Conservation (phyloP, 2,888 invertebrate genomes). For the Bibio marci region DNA sequence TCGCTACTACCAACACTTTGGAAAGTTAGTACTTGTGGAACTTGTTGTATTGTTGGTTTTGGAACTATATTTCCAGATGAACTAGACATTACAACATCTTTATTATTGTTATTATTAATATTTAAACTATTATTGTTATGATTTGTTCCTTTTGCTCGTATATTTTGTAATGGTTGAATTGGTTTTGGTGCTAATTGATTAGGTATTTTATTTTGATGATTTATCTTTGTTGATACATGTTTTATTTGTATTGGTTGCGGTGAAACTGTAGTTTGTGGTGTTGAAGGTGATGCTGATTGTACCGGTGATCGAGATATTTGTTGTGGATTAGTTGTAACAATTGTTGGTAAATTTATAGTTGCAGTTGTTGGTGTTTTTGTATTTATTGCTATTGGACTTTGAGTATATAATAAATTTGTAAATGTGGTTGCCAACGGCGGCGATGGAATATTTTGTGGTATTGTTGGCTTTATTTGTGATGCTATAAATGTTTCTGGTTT, state of each 20-base stretch:
- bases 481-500: not conserved
- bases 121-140: not conserved
- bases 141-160: not conserved
- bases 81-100: not conserved
- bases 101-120: too few relatives aligned
- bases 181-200: not conserved
- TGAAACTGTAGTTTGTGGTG: not conserved
- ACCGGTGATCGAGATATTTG: too few relatives aligned
- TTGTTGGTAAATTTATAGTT: too few relatives aligned
- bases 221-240: not conserved
- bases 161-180: not conserved
- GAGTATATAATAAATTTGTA: too few relatives aligned
- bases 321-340: too few relatives aligned
- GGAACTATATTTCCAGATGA: not conserved
- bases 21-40: constrained; percentile 16
- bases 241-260: not conserved
- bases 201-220: not conserved
- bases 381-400: too few relatives aligned
- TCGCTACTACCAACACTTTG: constrained; percentile 15
- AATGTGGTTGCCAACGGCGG: too few relatives aligned
- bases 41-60: not conserved
- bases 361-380: too few relatives aligned
- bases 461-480: too few relatives aligned
- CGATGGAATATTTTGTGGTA: too few relatives aligned
- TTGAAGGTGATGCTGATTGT: not conserved